Evolutionary conservation across 92 coral and sea anemone genomes (phyloP), one percentile per base, ranked within the genome.

Genomic region (Zoanthus sansibaricus): DNA sequence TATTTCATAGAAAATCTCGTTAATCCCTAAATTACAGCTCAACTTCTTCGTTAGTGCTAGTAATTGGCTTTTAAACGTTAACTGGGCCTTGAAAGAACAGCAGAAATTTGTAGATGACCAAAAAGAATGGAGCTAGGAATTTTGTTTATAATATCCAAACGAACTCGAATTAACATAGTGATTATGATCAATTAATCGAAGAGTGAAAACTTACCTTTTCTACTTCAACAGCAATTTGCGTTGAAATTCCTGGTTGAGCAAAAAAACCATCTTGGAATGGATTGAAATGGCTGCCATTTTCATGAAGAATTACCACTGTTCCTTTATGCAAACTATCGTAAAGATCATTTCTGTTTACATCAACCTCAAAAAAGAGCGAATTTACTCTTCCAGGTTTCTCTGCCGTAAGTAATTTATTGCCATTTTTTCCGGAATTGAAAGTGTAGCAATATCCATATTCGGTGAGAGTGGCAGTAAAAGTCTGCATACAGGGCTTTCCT

Each of bases 251-350:
- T 12, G 82, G 82, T 18, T 77, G 82, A 1, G 30, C 69, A 56
- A 52, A 77, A 20, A 77, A 77, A 8, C 82, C 82, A 25, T 77
- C 82, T 25, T 77, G 67, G 69, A 31, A 4, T 14, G 82, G 82
- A 45, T 77, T 77, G 4, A 77, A 77, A 45, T 7, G 13, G 48
- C 45, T 12, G 32, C 82, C 82, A 30, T 52, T 77, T 54, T 77
- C 82, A 55, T 77, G 82, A 56, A 77, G 68, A 52, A 77, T 77
- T 16, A 77, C 77, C 5, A 44, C 56, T 17, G 51, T 21, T 44
- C 77, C 77, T 10, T 49, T 47, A 0, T 46, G 13, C 3, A 3
- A n/a, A 18, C 16, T 8, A 30, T 45, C 30, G 7, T 72, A 72
- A 44, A 72, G n/a, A n/a, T 72, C 77, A 58, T 58, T 18, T 58